Conservation (phyloP, 2,113 vertebrate species). For the Nibea albiflora region DNA sequence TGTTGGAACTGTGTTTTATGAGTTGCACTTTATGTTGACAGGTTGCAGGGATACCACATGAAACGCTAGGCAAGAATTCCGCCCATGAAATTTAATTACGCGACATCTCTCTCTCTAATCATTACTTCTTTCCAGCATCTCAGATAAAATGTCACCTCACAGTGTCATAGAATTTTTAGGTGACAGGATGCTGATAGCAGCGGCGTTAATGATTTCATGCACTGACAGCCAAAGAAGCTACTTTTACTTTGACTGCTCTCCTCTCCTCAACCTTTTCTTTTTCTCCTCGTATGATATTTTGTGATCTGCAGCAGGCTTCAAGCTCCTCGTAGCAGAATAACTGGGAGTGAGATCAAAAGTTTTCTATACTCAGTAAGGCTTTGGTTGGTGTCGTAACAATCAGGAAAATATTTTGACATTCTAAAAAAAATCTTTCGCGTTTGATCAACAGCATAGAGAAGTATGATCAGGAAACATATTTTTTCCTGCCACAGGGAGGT, state of each 20-base stretch:
- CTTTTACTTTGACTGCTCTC: background rate
- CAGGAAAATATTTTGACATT: background rate
- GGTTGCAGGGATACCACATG: background rate
- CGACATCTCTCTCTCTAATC: slow-evolving; percentile 21
- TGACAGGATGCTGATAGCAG: background rate
- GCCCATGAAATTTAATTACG: slow-evolving; percentile 2
- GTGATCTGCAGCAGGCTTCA: background rate
- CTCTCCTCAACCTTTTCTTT: background rate
- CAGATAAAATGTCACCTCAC: slow-evolving; percentile 13
- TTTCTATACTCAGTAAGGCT: background rate
- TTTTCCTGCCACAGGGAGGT: background rate
- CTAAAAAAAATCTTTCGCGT: background rate
- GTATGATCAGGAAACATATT: background rate
- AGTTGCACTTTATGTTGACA: slow-evolving; percentile 19
- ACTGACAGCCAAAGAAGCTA: background rate
- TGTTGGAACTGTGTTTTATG: background rate
- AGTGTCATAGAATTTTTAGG: background rate
- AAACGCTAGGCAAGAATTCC: background rate
- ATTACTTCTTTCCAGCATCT: background rate
- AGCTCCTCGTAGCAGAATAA: background rate
- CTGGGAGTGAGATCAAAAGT: background rate
- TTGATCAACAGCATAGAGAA: background rate
- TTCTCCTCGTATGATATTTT: background rate
- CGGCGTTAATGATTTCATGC: background rate
- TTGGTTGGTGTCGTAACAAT: too few relatives aligned